Percentiles rank a stretch among this genome's conserved stretches.
Evolutionary conservation across 2,888 invertebrate genomes (phyloP).

Genomic region (Pardosa pseudoannulata): DNA sequence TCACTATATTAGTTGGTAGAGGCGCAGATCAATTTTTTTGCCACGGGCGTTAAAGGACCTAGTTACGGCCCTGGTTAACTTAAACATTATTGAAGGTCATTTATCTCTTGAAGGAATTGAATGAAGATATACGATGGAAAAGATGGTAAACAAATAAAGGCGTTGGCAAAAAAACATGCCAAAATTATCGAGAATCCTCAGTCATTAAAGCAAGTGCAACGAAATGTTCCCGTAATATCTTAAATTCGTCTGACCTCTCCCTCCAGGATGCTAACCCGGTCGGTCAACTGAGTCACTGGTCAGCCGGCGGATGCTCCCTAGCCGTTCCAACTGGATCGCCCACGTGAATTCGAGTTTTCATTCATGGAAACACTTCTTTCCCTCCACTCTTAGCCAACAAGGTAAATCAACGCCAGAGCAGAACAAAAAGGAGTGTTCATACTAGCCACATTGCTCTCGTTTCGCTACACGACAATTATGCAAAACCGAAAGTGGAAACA

Average conservation of each 20-base stretch:
- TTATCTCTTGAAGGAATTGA: no score
- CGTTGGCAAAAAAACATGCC: background rate
- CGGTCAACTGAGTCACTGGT: conserved; percentile 10
- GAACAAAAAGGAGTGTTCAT: no score
- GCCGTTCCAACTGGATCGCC: conserved; percentile 8
- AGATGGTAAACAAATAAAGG: background rate
- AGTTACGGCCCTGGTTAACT: no score
- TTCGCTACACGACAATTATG: no score
- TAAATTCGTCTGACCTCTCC: background rate
- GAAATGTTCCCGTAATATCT: background rate
- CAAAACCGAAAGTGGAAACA: no score
- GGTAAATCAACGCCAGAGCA: no score
- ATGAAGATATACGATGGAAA: no score
- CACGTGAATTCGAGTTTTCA: background rate
- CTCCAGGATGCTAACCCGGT: background rate
- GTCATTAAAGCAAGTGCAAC: background rate
- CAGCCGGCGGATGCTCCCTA: conserved; percentile 3
- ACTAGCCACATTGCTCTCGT: no score
- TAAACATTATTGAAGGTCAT: no score
- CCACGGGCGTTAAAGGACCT: no score
- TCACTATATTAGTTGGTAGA: no score
- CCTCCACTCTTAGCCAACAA: background rate
- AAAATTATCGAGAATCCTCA: background rate
- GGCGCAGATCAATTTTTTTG: no score
- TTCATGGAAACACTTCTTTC: background rate